Evolutionary conservation across 2,888 invertebrate species (phyloP).

Genomic region (Choreutis nemorana): DNA sequence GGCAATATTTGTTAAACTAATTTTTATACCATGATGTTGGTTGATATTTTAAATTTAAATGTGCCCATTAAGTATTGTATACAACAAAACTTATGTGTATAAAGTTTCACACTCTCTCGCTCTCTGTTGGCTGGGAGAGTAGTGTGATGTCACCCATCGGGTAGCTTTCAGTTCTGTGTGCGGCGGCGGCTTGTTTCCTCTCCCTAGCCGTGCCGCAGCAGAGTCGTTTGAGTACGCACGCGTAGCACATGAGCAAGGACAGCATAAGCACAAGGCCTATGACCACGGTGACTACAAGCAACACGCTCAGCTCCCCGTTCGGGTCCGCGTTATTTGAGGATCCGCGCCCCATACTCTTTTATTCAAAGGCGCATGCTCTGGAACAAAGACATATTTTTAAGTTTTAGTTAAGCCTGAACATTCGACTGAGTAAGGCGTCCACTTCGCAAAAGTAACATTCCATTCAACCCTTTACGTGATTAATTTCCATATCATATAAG

Average conservation of each 20-base stretch:
- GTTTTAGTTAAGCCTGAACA: too few species aligned
- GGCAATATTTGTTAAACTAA: too few species aligned
- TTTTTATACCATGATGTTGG: too few species aligned
- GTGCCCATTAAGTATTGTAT: too few species aligned
- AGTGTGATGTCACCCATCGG: conserved; percentile 70
- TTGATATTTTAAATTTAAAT: too few species aligned
- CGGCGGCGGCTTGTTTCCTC: conserved; percentile 42
- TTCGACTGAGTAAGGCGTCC: too few species aligned
- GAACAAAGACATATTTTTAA: conserved; percentile 14
- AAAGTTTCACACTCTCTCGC: conserved; percentile 50
- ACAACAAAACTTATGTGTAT: too few species aligned
- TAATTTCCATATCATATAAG: too few species aligned
- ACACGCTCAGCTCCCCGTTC: conserved; percentile 66
- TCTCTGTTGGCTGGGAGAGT: conserved; percentile 69
- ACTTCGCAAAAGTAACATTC: too few species aligned
- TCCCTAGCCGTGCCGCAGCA: conserved; percentile 67
- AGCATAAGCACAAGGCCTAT: conserved; percentile 69
- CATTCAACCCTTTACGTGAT: too few species aligned
- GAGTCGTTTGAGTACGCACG: conserved; percentile 70
- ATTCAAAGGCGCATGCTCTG: conserved; percentile 24
- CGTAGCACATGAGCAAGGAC: conserved; percentile 71
- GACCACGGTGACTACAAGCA: conserved; percentile 66
- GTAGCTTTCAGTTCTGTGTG: conserved; percentile 56
- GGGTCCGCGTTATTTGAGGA: too few species aligned
- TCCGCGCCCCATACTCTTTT: conserved; percentile 38